These are phyloP conservation scores for Incurvaria masculella DNA, from an alignment of 2,888 invertebrate genomes.

Conservation along the genomic window DNA sequence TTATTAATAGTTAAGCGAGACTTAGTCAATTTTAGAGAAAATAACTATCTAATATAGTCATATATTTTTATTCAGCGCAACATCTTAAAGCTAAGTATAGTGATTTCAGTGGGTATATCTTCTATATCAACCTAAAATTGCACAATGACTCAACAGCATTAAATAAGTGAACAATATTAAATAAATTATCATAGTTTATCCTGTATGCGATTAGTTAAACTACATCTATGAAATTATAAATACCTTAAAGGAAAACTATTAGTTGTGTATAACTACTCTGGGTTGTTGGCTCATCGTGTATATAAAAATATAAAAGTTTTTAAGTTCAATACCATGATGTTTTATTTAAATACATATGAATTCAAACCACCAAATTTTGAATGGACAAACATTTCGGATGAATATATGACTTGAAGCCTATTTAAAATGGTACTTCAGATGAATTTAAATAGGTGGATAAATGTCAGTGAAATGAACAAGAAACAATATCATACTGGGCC, in stretches of 20 bases:
- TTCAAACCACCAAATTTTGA: too few species aligned
- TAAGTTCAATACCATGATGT: background rate
- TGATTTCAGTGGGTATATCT: background rate
- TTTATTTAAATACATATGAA: background rate
- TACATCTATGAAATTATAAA: background rate
- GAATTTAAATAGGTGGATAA: background rate
- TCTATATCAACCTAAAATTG: background rate
- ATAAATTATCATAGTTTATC: too few species aligned
- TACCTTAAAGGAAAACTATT: background rate
- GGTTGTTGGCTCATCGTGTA: background rate
- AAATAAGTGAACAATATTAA: background rate
- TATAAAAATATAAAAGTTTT: background rate
- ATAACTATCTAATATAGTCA: background rate
- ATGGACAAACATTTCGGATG: too few species aligned
- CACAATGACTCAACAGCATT: background rate
- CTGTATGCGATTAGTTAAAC: background rate
- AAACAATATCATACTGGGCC: background rate
- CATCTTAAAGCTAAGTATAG: background rate
- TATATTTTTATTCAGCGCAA: background rate
- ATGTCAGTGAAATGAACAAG: background rate
- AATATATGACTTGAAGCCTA: background rate
- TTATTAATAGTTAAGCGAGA: background rate
- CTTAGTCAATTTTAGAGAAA: background rate
- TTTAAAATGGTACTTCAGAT: background rate
- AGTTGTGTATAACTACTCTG: background rate